Evolutionary conservation across 2,888 invertebrate genomes (phyloP).

Genomic region (Eledona agricola): DNA sequence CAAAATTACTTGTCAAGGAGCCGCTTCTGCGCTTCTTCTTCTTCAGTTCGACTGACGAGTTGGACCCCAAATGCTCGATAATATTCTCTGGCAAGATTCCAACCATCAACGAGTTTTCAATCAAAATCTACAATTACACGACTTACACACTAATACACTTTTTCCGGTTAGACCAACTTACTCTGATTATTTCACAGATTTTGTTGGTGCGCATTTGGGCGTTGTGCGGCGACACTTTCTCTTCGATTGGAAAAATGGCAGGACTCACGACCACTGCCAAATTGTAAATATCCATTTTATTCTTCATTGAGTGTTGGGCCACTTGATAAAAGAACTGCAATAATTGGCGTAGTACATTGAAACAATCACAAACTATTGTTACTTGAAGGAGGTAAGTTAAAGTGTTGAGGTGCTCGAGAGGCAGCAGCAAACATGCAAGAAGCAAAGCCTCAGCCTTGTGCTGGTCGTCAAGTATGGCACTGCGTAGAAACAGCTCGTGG

Average conservation of each 20-base stretch:
- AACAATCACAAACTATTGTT: slow-evolving; percentile 38
- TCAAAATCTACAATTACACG: slow-evolving; percentile 70
- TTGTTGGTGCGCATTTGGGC: slow-evolving; percentile 36
- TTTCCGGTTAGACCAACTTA: too few species aligned
- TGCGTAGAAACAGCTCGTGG: slow-evolving; percentile 80
- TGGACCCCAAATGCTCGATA: slow-evolving; percentile 55
- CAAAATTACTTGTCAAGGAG: slow-evolving; percentile 79
- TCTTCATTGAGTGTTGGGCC: slow-evolving; percentile 72
- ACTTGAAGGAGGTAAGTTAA: slow-evolving; percentile 85
- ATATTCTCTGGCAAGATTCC: slow-evolving; percentile 75
- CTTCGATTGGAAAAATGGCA: slow-evolving; percentile 82
- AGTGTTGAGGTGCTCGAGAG: slow-evolving; percentile 79
- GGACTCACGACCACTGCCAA: slow-evolving; percentile 87
- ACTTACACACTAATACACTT: too few species aligned
- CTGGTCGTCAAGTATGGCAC: slow-evolving; percentile 69
- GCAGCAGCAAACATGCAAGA: slow-evolving; percentile 75
- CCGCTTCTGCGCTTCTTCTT: slow-evolving; percentile 87
- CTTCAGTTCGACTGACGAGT: slow-evolving; percentile 60
- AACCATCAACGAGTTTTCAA: slow-evolving; percentile 78
- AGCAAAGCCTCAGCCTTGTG: slow-evolving; percentile 72
- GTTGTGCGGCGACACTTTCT: slow-evolving; percentile 62
- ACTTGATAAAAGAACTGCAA: slow-evolving; percentile 75
- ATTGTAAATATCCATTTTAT: slow-evolving; percentile 87
- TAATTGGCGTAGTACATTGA: slow-evolving; percentile 12
- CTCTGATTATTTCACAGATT: slow-evolving; percentile 49